Conservation (phyloP, 2,888 invertebrate species). For the Phania funesta region DNA sequence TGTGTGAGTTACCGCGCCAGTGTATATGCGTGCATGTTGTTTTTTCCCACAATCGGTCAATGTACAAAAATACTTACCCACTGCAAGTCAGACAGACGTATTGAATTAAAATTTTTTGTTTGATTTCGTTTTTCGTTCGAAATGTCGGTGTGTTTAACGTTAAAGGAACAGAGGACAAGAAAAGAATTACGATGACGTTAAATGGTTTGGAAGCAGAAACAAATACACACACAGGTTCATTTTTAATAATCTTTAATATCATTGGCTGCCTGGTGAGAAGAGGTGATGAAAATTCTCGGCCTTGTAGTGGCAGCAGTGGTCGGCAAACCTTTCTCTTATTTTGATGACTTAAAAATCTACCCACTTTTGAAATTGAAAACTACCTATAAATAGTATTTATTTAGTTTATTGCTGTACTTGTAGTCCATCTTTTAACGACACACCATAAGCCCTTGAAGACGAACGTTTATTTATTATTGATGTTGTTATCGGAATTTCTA, state of each 20-base stretch:
- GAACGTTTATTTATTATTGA: not conserved
- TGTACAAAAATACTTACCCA: slow-evolving; percentile 19
- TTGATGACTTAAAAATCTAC: not conserved
- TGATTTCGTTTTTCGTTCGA: slow-evolving; percentile 22
- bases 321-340: not conserved
- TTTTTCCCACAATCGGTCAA: slow-evolving; percentile 63
- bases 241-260: slow-evolving; percentile 3
- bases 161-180: not conserved
- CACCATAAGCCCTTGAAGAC: slow-evolving; percentile 13
- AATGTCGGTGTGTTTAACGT: slow-evolving; percentile 50
- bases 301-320: not conserved
- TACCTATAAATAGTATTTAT: not conserved
- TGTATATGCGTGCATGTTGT: slow-evolving; percentile 20
- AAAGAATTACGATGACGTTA: slow-evolving; percentile 13
- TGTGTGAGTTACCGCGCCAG: not conserved
- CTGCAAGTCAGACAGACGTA: slow-evolving; percentile 41
- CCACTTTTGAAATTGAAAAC: not conserved
- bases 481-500: slow-evolving; percentile 37
- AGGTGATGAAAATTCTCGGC: not conserved
- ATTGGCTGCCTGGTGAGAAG: not conserved
- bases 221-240: not conserved
- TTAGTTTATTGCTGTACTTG: slow-evolving; percentile 6
- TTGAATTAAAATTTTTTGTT: slow-evolving; percentile 35
- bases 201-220: not conserved
- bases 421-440: no score